Evolutionary conservation across 2,113 vertebrate species (phyloP), one percentile per base, ranked within the genome.

Genomic region (Callipepla californica): DNA sequence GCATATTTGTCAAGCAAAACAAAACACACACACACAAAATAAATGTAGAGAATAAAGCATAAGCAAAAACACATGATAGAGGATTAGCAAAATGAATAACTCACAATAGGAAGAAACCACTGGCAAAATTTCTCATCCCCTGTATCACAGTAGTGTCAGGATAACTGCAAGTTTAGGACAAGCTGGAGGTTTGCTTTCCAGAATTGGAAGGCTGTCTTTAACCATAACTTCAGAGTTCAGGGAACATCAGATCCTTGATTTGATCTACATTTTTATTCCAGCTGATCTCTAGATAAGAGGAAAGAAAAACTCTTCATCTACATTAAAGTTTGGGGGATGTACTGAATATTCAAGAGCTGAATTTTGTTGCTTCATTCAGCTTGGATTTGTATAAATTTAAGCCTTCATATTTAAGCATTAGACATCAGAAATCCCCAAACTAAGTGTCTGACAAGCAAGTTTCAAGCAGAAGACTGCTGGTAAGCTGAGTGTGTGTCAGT

Each of bases 1-100:
- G 91, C 38, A 8, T 53, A 61, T 87, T 93, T 90, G 22, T 85
- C 70, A 86, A 80, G 92, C 40, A n/a, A 84, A 96, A 82, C 80
- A 90, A 78, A 94, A 86, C 44, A 92, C 21, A 87, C 25, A 69
- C 10, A 47, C 34, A 23, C 30, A 50, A 74, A 93, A 89, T 42
- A 84, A 78, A 80, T 67, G 44, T 32, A 73, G 63, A 78, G 80
- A 93, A 80, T 74, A 92, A 96, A 80, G 50, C 67, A 59, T 76
- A 89, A 85, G 89, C 44, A 2, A 85, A 91, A 92, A 40, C 88
- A 90, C 50, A 74, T 0, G 8, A 72, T 7, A 1, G 63, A 87
- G 45, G 63, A 25, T 57, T 70, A 81, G 80, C 53, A 77, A 80
- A 88, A 70, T 17, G 11, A 85, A 87, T 42, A 23, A 74, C 42